Evolutionary conservation across 2,113 vertebrate genomes (phyloP).

Genomic region (Hassar affinis): DNA sequence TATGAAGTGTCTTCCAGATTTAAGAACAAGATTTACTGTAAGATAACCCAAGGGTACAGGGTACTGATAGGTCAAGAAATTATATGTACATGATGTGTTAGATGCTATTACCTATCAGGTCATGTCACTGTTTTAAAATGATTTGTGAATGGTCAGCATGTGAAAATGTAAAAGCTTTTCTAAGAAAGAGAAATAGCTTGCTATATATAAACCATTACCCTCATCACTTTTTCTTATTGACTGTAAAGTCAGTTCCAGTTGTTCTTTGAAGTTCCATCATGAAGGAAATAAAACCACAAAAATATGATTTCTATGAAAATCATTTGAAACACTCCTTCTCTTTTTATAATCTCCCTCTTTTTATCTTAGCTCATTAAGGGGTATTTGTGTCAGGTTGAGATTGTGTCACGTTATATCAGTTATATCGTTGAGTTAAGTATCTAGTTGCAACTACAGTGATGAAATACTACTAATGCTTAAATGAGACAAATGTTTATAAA

Average conservation of each 20-base stretch:
- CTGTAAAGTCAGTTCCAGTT: background rate
- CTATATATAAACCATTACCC: background rate
- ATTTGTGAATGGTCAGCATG: background rate
- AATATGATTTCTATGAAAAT: background rate
- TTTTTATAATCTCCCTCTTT: background rate
- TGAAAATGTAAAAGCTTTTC: background rate
- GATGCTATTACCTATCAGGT: background rate
- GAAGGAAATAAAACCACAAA: background rate
- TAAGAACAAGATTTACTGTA: background rate
- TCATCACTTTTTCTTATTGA: background rate
- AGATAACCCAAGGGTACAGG: background rate
- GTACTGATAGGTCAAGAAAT: no score
- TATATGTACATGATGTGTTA: background rate
- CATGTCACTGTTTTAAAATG: background rate
- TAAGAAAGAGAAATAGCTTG: background rate
- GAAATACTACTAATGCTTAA: background rate
- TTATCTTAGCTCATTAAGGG: background rate
- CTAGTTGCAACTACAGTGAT: background rate
- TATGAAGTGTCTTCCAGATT: background rate
- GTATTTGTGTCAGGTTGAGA: background rate
- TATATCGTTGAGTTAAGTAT: background rate
- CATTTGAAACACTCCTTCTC: no score
- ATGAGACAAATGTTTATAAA: background rate
- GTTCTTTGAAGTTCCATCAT: background rate
- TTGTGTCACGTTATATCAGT: background rate